Evolutionary conservation across 1,140 invertebrate species (phyloP), one percentile per base, ranked within the genome.

Genomic region (Trissolcus basalis): DNA sequence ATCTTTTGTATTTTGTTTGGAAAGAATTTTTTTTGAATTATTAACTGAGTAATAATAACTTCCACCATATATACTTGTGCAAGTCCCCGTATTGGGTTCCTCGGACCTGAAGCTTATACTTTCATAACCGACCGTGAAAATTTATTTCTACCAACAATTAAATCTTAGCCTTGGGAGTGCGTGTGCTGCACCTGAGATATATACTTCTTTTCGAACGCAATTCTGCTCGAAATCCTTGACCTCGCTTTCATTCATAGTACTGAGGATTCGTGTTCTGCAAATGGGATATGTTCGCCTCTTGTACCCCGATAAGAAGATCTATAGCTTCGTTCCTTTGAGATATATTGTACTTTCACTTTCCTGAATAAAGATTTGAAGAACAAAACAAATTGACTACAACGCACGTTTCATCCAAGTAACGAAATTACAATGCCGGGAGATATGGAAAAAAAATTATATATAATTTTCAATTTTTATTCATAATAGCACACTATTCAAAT

Each of bases 91-190:
- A 27, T 6, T 1, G 6, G 19, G 19, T 27, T 27, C 19, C 19
- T 27, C 2, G 19, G 19, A 6, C 19, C 6, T 27, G 19, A 27
- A 3, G 19, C 19, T 27, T 27, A 12, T 45, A 45, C 43, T 45
- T 45, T 45, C 43, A 45, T 45, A 27, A n/a, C n/a, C 43, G 43
- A 44, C 43, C 43, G 43, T 44, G 43, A 44, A 44, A 44, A 13
- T 61, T 67, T 67, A 77, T 71, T 71, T 77, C 51, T 71, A 59
- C 68, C 64, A 56, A 78, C 69, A 78, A 78, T 78, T 78, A 69
- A 78, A 78, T 69, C 64, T 65, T 51, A 60, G 64, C 75, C 75
- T 77, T 71, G 67, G 49, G 44, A 15, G 47, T 48, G 47, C 39
- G 49, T 47, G 14, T 41, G 14, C 36, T 45, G 67, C 61, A 63